Percentiles rank a stretch among this genome's conserved stretches.
These are phyloP conservation scores for Gambelia wislizenii DNA, from an alignment of 2,797 vertebrate species.

Conservation along the genomic window DNA sequence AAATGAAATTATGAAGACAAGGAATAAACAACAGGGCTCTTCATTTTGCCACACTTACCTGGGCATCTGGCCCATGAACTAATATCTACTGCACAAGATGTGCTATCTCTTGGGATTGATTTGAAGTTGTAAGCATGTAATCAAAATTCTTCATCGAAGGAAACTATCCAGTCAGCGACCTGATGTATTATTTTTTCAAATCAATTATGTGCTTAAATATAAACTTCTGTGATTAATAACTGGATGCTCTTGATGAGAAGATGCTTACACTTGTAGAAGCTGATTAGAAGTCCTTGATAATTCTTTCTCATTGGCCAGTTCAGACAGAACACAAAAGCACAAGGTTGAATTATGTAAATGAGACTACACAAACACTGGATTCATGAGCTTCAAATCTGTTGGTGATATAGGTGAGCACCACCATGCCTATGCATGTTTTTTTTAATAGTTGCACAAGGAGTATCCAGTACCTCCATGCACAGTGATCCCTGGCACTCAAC, in stretches of 20 bases:
- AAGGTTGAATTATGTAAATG: neutral
- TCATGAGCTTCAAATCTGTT: no score
- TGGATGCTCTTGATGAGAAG: slow-evolving; percentile 3
- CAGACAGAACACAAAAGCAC: neutral
- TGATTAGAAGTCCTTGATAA: slow-evolving; percentile 1
- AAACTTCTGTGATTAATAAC: neutral
- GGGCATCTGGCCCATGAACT: neutral
- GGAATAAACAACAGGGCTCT: neutral
- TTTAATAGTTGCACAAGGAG: no score
- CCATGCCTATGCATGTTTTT: no score
- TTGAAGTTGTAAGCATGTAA: slow-evolving; percentile 19
- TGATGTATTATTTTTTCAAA: neutral
- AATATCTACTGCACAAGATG: neutral
- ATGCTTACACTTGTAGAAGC: neutral
- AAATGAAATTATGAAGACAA: neutral
- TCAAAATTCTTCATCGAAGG: neutral
- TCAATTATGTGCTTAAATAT: slow-evolving; percentile 15
- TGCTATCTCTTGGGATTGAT: neutral
- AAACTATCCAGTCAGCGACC: neutral
- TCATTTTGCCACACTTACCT: neutral
- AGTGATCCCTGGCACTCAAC: no score
- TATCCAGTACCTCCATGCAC: no score
- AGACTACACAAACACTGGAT: neutral
- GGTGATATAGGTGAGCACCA: no score
- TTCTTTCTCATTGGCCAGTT: neutral